Evolutionary conservation across 2,888 invertebrate genomes (phyloP).

Genomic region (Crossocerus cetratus): DNA sequence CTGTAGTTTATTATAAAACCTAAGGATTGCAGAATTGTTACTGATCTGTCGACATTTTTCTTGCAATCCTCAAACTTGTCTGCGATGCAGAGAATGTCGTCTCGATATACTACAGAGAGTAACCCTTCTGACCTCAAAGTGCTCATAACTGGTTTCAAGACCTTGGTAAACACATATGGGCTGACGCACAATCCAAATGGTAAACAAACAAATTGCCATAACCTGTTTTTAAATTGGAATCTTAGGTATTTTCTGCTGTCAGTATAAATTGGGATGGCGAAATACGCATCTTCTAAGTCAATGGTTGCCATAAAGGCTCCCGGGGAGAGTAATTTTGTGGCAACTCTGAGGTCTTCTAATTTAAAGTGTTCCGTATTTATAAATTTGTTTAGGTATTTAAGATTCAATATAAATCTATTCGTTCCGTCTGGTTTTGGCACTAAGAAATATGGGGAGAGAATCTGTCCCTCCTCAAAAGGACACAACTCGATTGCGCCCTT

Average conservation of each 20-base stretch:
- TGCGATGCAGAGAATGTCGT: no score
- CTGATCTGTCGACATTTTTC: no score
- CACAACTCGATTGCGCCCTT: slow-evolving; percentile 28
- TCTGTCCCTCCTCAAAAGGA: slow-evolving; percentile 7
- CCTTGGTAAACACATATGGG: slow-evolving; percentile 25
- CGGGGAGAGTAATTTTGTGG: slow-evolving; percentile 18
- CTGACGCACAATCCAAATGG: slow-evolving; percentile 45
- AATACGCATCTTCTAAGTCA: slow-evolving; percentile 51
- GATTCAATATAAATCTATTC: slow-evolving; percentile 48
- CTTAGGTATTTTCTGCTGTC: slow-evolving; percentile 34
- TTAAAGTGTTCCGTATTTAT: slow-evolving; percentile 44
- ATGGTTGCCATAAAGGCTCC: slow-evolving; percentile 31
- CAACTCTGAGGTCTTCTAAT: slow-evolving; percentile 44
- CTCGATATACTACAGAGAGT: not conserved
- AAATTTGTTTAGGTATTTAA: slow-evolving; percentile 45
- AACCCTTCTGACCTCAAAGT: not conserved
- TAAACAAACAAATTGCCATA: slow-evolving; percentile 47
- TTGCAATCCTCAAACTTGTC: no score
- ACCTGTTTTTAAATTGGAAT: slow-evolving; percentile 38
- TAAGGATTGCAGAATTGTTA: no score
- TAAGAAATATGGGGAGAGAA: slow-evolving; percentile 28
- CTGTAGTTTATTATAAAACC: no score
- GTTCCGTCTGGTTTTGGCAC: no score
- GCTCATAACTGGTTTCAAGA: slow-evolving; percentile 8
- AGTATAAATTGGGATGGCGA: slow-evolving; percentile 29